Evolutionary conservation across 2,113 vertebrate genomes (phyloP), one percentile per base, ranked within the genome.

Genomic region (Rynchops niger): DNA sequence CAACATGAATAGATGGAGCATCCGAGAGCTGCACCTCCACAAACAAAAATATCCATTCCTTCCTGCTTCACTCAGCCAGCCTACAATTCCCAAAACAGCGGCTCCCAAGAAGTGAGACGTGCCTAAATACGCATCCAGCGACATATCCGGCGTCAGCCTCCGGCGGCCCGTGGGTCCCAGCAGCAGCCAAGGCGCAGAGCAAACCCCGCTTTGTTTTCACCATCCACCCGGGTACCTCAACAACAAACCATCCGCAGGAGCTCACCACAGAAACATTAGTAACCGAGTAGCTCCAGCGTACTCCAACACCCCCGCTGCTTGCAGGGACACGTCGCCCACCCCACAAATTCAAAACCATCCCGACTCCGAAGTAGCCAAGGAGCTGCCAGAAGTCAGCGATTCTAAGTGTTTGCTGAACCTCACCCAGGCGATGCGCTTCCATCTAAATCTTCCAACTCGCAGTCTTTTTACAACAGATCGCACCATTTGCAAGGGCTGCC

Each of bases 291-390:
- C 91, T 90, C 85, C 80, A 36, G 80, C 43, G 40, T 49, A 86
- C 86, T 47, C 77, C 71, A 43, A 3, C 61, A 92, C 73, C 63
- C 40, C 88, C 42, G 45, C 81, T 55, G 88, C 97, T 67, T 77
- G 84, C 65, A 88, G 87, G 73, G 94, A 96, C 97, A 95, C 2
- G 23, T 56, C 56, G 50, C 82, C 88, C 67, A 84, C 61, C 97
- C 84, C 85, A 47, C 72, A 3, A 29, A 71, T 47, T 81, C 87
- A n/a, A n/a, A 93, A 82, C 45, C 14, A 86, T 55, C 65, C 86
- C 36, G 2, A 26, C 65, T 27, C 74, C 2, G 2, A 95, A 94
- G 15, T 8, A 22, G 80, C 93, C 87, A 82, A n/a, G 59, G 4
- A 20, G 49, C 87, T 47, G 91, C 81, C 94, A 80, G 69, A 29